Evolutionary conservation across 2,888 invertebrate genomes (phyloP).

Genomic region (Magallana nippona): DNA sequence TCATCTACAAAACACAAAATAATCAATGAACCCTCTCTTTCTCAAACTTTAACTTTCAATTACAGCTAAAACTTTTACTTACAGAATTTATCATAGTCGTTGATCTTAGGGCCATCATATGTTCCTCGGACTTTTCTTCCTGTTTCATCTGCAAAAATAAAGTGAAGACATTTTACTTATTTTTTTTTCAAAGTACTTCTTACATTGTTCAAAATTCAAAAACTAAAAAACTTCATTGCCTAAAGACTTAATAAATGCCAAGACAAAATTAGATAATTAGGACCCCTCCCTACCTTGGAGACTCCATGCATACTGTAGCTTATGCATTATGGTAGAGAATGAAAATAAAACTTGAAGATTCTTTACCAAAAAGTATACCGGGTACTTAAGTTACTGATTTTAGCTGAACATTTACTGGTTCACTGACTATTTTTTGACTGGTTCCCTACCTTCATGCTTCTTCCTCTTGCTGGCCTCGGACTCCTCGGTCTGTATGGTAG

Average conservation of each 20-base stretch:
- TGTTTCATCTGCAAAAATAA: conserved; percentile 77
- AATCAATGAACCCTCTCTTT: not conserved
- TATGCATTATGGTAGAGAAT: too few species aligned
- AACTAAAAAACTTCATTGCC: not conserved
- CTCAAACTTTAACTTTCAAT: too few species aligned
- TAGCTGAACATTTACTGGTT: not conserved
- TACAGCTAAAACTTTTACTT: conserved; percentile 68
- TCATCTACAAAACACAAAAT: conserved; percentile 85
- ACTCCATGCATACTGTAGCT: too few species aligned
- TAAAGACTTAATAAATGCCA: too few species aligned
- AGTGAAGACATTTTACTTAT: not conserved
- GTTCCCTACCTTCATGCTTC: conserved; percentile 64
- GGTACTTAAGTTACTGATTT: not conserved
- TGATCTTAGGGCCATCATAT: conserved; percentile 89
- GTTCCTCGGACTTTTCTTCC: conserved; percentile 91
- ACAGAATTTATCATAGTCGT: conserved; percentile 97
- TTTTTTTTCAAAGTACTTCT: too few species aligned
- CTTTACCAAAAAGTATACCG: too few species aligned
- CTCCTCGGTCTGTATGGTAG: conserved; percentile 73
- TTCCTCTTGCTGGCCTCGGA: conserved; percentile 67
- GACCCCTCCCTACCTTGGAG: too few species aligned
- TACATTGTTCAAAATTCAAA: not conserved
- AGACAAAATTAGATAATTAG: too few species aligned
- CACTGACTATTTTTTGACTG: not conserved
- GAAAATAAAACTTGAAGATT: too few species aligned